phyloP scores from a whole-genome alignment of 2,797 vertebrate genomes.

The Agapornis canus region DNA sequence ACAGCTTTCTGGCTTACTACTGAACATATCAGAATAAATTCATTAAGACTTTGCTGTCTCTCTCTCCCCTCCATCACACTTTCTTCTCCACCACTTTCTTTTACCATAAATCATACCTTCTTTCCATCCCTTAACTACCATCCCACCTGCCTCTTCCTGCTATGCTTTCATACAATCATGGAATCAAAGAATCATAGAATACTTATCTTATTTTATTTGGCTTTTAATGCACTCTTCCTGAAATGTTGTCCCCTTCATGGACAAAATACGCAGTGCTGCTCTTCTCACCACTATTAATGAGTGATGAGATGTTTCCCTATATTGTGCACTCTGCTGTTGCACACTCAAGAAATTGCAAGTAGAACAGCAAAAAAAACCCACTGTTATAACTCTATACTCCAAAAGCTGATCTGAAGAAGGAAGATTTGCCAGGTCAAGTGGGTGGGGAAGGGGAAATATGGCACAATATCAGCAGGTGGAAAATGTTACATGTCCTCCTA shows the following conservation, averaged over 20 bases:
- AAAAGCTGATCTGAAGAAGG: slow-evolving; percentile 22
- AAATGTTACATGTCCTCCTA: slow-evolving; percentile 68
- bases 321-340: background rate
- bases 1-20: background rate
- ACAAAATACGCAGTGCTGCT: background rate
- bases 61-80: background rate
- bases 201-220: background rate
- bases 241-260: background rate
- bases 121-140: background rate
- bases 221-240: background rate
- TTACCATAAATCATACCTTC: background rate
- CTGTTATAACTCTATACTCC: background rate
- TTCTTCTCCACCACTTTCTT: background rate
- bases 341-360: background rate
- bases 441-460: slow-evolving; percentile 62
- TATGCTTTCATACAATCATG: background rate
- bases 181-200: background rate
- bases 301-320: background rate
- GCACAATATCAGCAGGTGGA: slow-evolving; percentile 59
- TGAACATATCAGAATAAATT: background rate
- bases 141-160: background rate
- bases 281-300: background rate
- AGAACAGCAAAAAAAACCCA: background rate
- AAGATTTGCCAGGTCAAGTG: slow-evolving; percentile 49
- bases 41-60: background rate